Percentiles rank a stretch among this genome's conserved stretches.
Conservation (phyloP, 2,888 invertebrate species). For the Lottia gigantea region DNA sequence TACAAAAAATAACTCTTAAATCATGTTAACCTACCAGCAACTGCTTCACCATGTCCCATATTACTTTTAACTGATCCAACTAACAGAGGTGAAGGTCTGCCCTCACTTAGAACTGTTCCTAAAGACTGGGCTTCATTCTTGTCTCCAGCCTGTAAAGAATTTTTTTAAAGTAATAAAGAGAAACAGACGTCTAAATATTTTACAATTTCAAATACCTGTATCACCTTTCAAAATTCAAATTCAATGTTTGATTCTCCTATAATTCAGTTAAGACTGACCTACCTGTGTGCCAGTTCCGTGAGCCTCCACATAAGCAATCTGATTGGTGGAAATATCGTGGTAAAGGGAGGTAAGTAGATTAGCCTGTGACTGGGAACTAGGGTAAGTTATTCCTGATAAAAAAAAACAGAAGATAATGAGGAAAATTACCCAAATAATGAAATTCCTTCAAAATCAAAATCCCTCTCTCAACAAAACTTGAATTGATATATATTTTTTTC, state of each 20-base stretch:
- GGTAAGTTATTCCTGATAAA: conserved; percentile 70
- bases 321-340: conserved; percentile 80
- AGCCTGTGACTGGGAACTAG: conserved; percentile 76
- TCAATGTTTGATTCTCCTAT: not conserved
- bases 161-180: too few relatives aligned
- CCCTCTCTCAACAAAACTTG: too few relatives aligned
- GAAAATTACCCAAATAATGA: too few relatives aligned
- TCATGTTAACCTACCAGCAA: conserved; percentile 74
- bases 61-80: conserved; percentile 96
- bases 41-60: conserved; percentile 95
- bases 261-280: not conserved
- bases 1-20: too few relatives aligned
- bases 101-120: conserved; percentile 72
- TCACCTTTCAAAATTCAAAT: not conserved
- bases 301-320: conserved; percentile 90
- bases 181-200: too few relatives aligned
- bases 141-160: conserved; percentile 73
- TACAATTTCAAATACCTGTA: too few relatives aligned
- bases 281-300: conserved; percentile 95
- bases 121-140: conserved; percentile 95
- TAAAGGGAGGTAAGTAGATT: conserved; percentile 79
- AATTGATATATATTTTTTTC: too few relatives aligned
- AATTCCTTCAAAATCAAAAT: too few relatives aligned
- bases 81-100: conserved; percentile 75
- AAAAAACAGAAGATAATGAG: not conserved